Percentiles rank a stretch among this genome's conserved stretches.
These are phyloP conservation scores for Callimorpha dominula DNA, from an alignment of 2,888 invertebrate genomes.

Conservation along the genomic window DNA sequence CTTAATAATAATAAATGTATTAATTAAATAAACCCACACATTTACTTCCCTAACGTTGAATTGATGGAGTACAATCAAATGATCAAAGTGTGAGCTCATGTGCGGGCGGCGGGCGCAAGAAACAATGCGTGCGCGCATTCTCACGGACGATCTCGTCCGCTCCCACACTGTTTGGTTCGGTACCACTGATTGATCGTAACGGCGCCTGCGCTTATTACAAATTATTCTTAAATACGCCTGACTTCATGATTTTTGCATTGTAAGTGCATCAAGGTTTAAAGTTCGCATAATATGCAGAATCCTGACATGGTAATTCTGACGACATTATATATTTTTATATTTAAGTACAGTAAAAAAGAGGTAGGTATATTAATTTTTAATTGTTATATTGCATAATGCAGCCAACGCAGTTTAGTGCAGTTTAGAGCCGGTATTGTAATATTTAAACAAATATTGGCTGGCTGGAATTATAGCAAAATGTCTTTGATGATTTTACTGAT, in stretches of 20 bases:
- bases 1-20: slow-evolving; percentile 8
- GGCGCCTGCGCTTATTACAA: slow-evolving; percentile 63
- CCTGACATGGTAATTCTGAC: background rate
- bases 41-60: slow-evolving; percentile 38
- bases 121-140: slow-evolving; percentile 73
- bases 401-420: too few relatives aligned
- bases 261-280: background rate
- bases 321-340: too few relatives aligned
- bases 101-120: slow-evolving; percentile 59
- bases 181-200: slow-evolving; percentile 78
- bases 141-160: slow-evolving; percentile 71
- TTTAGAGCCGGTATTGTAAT: too few relatives aligned
- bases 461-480: too few relatives aligned
- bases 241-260: slow-evolving; percentile 14
- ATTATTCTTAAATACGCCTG: slow-evolving; percentile 51
- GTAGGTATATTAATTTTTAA: background rate
- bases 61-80: slow-evolving; percentile 40
- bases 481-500: too few relatives aligned
- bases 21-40: slow-evolving; percentile 47
- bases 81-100: slow-evolving; percentile 73
- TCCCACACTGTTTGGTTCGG: slow-evolving; percentile 75
- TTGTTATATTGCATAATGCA: too few relatives aligned
- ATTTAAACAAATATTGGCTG: too few relatives aligned
- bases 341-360: background rate
- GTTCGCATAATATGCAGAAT: background rate